Evolutionary conservation across 2,113 vertebrate genomes (phyloP).

Genomic region (Microtus richardsoni): DNA sequence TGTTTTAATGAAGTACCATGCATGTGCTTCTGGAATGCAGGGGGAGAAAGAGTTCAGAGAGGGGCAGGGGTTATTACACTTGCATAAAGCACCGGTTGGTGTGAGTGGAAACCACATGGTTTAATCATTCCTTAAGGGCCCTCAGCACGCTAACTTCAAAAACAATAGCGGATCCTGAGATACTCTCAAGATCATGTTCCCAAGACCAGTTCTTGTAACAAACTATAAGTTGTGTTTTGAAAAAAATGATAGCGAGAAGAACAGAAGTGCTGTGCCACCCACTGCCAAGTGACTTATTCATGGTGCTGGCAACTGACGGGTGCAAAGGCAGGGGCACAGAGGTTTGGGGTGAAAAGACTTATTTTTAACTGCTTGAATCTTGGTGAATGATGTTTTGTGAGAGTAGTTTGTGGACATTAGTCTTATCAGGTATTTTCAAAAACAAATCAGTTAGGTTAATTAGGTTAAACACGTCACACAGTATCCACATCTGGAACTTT

Average conservation of each 20-base stretch:
- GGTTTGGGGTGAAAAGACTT: not conserved
- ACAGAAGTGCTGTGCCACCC: fast-evolving
- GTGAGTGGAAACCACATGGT: not conserved
- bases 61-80: not conserved
- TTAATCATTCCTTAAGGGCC: not conserved
- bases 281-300: not conserved
- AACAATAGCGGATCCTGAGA: not conserved
- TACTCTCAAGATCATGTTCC: not conserved
- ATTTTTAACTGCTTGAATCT: not conserved
- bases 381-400: not conserved
- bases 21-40: slow-evolving; percentile 21
- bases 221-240: not conserved
- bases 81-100: not conserved
- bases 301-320: not conserved
- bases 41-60: not conserved
- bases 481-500: not conserved
- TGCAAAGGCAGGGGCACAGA: not conserved
- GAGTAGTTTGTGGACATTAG: not conserved
- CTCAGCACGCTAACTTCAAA: slow-evolving; percentile 10
- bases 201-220: not conserved
- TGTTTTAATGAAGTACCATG: not conserved
- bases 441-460: not conserved
- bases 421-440: not conserved
- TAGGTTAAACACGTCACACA: not conserved
- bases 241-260: not conserved